phyloP scores from a whole-genome alignment of 2,113 vertebrate species.

The Pogonocichla stellata region DNA sequence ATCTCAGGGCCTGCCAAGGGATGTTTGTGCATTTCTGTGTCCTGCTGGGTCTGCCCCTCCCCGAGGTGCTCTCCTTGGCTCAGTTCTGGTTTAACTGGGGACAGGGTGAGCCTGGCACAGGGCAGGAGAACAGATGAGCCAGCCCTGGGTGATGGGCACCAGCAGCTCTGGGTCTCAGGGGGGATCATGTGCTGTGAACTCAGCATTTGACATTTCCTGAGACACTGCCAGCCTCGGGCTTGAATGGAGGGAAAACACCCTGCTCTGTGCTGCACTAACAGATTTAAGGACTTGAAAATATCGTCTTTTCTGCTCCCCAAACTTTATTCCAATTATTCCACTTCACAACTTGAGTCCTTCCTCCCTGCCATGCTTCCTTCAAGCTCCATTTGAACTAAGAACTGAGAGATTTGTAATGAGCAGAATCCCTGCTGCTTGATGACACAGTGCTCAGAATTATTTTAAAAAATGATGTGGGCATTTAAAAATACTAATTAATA shows the following conservation, averaged over 20 bases:
- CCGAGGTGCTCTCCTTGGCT: rapidly evolving
- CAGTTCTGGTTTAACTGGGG: not conserved
- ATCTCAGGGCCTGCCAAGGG: not conserved
- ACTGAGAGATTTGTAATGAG: not conserved
- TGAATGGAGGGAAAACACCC: not conserved
- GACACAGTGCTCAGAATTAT: not conserved
- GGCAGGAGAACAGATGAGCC: not conserved
- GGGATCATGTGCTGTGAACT: not conserved
- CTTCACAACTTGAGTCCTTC: not conserved
- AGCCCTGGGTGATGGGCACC: not conserved
- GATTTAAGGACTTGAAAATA: not conserved
- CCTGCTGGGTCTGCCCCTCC: not conserved
- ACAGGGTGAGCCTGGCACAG: not conserved
- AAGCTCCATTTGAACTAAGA: not conserved
- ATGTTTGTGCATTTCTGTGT: not conserved
- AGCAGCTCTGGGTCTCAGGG: not conserved
- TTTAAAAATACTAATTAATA: slow-evolving; percentile 50
- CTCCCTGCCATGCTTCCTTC: not conserved
- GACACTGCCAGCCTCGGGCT: not conserved
- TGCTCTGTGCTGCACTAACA: not conserved
- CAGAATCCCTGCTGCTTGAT: slow-evolving; percentile 10
- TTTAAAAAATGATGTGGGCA: not conserved
- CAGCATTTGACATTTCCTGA: not conserved
- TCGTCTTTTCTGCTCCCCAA: not conserved
- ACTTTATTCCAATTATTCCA: not conserved